Conservation (phyloP, 1,140 invertebrate species). For the Steinernema khuongi region DNA sequence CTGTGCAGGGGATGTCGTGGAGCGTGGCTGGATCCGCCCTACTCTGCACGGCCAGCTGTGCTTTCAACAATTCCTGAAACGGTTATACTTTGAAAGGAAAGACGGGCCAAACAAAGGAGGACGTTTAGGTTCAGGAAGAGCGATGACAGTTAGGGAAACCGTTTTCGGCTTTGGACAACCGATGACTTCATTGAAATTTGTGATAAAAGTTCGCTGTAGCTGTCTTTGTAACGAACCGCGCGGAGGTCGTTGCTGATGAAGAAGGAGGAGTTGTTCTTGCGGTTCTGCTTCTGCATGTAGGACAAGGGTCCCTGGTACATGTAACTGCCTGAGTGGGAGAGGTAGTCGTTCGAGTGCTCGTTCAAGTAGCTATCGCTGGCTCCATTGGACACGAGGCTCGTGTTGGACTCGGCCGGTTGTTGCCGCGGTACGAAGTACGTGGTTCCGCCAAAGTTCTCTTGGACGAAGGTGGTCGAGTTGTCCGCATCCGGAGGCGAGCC, state of each 20-base stretch:
- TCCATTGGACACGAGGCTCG: not conserved
- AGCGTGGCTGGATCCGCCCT: not conserved
- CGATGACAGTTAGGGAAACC: too few relatives aligned
- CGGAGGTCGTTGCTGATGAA: not conserved
- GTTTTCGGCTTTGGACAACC: too few relatives aligned
- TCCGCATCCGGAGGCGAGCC: not conserved
- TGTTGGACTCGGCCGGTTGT: not conserved
- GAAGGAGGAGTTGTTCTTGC: not conserved
- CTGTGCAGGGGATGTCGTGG: not conserved
- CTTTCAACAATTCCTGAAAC: not conserved
- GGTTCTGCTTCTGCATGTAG: not conserved
- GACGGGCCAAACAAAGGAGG: not conserved
- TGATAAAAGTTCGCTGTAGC: too few relatives aligned
- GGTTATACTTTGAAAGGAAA: too few relatives aligned
- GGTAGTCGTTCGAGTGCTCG: not conserved
- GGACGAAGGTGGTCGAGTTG: not conserved
- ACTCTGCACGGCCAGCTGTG: not conserved
- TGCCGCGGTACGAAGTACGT: not conserved
- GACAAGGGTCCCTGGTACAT: not conserved
- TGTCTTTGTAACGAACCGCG: not conserved
- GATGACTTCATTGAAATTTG: too few relatives aligned
- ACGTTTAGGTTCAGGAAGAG: too few relatives aligned
- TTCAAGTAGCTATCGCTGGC: not conserved
- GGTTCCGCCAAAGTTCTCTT: slow-evolving; percentile 2
- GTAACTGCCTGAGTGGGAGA: not conserved